Percentiles rank a stretch among this genome's conserved stretches.
Evolutionary conservation across 2,113 vertebrate species (phyloP).

Genomic region (Lonchura striata): DNA sequence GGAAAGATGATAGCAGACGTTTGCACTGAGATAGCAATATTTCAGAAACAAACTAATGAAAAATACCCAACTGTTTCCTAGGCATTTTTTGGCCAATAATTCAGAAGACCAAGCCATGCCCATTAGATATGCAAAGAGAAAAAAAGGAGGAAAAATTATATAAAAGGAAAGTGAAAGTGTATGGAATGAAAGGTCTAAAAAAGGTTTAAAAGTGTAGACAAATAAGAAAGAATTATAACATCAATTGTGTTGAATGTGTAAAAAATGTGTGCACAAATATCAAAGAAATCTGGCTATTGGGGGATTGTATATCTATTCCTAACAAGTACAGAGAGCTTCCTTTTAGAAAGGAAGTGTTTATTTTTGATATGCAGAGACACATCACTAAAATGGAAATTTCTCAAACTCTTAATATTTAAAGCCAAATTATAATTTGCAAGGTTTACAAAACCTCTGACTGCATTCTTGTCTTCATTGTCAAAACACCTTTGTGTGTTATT

Average conservation of each 20-base stretch:
- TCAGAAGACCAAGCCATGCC: neutral
- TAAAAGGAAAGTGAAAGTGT: neutral
- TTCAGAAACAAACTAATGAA: neutral
- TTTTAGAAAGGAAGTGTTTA: no score
- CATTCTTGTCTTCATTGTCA: neutral
- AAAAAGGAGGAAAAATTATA: neutral
- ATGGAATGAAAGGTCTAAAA: neutral
- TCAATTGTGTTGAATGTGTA: neutral
- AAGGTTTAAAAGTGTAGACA: neutral
- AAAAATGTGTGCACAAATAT: neutral
- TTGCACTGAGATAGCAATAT: neutral
- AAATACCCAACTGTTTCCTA: neutral
- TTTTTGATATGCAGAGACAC: neutral
- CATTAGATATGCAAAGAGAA: neutral
- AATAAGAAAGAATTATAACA: neutral
- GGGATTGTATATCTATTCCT: neutral
- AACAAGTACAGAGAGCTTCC: neutral
- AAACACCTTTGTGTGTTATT: neutral
- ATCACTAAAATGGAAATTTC: neutral
- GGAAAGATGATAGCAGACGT: neutral
- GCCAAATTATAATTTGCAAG: neutral
- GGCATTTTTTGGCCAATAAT: neutral
- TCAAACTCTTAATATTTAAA: neutral
- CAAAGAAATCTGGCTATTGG: neutral
- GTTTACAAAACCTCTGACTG: neutral